Percentiles rank a stretch among this genome's conserved stretches.
These are phyloP conservation scores for Diarsia rubi DNA, from an alignment of 2,888 invertebrate genomes.

Conservation along the genomic window DNA sequence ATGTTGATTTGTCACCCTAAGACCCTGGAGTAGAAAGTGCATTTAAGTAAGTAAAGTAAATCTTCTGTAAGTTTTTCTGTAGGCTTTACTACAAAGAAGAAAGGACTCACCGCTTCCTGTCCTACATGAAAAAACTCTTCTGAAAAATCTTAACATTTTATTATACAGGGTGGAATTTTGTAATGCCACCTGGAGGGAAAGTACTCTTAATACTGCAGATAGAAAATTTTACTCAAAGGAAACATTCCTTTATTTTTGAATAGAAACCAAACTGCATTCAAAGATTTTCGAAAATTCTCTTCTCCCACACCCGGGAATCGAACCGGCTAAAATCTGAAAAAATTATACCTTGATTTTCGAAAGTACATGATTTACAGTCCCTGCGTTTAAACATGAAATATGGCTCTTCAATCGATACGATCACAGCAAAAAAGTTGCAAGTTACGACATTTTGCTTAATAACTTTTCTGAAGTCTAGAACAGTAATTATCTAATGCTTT, in stretches of 20 bases:
- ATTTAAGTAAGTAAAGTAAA: background rate
- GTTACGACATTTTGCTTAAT: background rate
- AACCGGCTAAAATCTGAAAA: too few species aligned
- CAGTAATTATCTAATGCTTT: slow-evolving; percentile 24
- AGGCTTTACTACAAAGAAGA: background rate
- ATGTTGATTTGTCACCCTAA: too few species aligned
- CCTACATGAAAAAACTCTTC: background rate
- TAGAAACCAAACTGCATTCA: too few species aligned
- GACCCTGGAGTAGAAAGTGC: background rate
- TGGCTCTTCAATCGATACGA: background rate
- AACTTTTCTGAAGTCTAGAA: slow-evolving; percentile 9
- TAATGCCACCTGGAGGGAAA: too few species aligned
- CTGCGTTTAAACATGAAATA: background rate
- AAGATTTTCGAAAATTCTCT: too few species aligned
- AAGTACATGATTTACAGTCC: background rate
- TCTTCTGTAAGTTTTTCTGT: background rate
- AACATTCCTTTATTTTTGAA: too few species aligned
- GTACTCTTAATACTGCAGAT: too few species aligned
- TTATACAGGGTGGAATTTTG: too few species aligned
- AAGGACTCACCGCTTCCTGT: background rate
- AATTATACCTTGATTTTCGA: too few species aligned
- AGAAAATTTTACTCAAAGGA: too few species aligned
- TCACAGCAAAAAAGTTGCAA: background rate
- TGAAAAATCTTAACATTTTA: background rate
- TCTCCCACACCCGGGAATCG: too few species aligned